Evolutionary conservation across 2,113 vertebrate genomes (phyloP).

Genomic region (Pholis gunnellus): DNA sequence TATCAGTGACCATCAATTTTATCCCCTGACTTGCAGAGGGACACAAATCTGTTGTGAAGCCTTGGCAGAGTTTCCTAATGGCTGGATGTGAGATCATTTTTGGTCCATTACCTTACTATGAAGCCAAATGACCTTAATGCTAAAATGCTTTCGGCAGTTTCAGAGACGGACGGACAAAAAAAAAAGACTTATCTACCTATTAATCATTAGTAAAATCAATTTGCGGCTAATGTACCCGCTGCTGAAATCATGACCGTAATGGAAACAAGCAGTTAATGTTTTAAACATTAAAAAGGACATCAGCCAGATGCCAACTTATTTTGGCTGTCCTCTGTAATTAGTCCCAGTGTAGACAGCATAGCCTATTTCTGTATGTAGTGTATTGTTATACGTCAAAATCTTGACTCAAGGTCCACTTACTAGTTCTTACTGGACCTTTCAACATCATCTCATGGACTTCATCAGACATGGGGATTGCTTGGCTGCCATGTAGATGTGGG

Average conservation of each 20-base stretch:
- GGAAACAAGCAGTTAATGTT: conserved; percentile 41
- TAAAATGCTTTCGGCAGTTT: conserved; percentile 34
- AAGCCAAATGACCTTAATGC: conserved; percentile 58
- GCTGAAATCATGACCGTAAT: conserved; percentile 19
- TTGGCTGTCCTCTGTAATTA: conserved; percentile 14
- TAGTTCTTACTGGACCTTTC: background rate
- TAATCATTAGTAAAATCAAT: conserved; percentile 33
- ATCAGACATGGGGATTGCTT: background rate
- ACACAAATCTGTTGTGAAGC: conserved; percentile 27
- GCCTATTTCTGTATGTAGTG: background rate
- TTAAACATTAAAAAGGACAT: conserved; percentile 38
- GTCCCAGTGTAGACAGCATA: too few species aligned
- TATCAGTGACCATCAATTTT: conserved; percentile 6
- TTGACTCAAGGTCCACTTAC: background rate
- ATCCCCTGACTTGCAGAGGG: conserved; percentile 23
- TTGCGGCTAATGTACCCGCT: background rate
- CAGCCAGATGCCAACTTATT: background rate
- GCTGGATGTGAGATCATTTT: conserved; percentile 55
- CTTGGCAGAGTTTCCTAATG: conserved; percentile 42
- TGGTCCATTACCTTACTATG: conserved; percentile 62
- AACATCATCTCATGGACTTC: background rate
- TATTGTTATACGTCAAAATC: background rate
- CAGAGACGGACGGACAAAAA: conserved; percentile 8
- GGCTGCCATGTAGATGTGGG: background rate
- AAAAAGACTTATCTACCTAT: conserved; percentile 36